Conservation (phyloP, 2,797 vertebrate genomes). For the Argya squamiceps region DNA sequence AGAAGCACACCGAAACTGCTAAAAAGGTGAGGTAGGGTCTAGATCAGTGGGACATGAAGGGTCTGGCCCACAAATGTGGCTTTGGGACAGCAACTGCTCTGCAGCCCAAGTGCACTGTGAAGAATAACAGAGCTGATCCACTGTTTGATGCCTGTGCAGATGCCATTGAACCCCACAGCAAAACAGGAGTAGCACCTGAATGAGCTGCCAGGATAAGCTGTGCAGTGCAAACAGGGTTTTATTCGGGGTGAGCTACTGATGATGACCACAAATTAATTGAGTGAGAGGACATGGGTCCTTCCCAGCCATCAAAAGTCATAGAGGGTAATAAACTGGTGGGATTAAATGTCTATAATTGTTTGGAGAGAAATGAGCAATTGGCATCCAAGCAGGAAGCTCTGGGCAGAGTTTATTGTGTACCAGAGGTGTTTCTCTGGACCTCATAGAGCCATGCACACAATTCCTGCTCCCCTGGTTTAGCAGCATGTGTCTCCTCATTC, state of each 20-base stretch:
- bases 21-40: not conserved
- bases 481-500: not conserved
- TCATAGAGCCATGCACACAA: not conserved
- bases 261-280: not conserved
- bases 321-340: not conserved
- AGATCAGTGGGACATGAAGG: accelerated
- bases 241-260: accelerated
- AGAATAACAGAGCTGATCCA: not conserved
- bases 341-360: not conserved
- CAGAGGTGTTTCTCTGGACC: not conserved
- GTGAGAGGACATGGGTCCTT: not conserved
- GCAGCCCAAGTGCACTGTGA: accelerated
- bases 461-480: not conserved
- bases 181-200: accelerated
- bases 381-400: not conserved
- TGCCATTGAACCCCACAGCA: accelerated
- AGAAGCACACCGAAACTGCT: not conserved
- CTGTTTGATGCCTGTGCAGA: not conserved
- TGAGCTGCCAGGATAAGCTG: not conserved
- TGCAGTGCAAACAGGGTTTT: not conserved
- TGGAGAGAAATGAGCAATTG: not conserved
- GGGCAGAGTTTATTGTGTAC: not conserved
- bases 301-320: not conserved
- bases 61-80: accelerated
- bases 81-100: not conserved